Evolutionary conservation across 2,888 invertebrate genomes (phyloP).

Genomic region (Eupithecia dodoneata): DNA sequence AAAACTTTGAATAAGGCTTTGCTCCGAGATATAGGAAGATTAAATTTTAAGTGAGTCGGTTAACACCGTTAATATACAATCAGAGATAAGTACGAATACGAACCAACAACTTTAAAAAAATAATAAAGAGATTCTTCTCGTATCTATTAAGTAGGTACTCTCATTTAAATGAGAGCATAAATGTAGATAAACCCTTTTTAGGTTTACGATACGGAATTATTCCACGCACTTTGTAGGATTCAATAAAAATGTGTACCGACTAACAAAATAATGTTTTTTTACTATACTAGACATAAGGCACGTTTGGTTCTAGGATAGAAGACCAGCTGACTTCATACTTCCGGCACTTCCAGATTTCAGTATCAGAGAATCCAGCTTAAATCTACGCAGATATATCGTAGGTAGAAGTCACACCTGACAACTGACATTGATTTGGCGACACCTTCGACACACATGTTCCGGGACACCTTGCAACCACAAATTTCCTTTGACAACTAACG

Average conservation of each 20-base stretch:
- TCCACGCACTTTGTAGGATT: not conserved
- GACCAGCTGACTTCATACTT: not conserved
- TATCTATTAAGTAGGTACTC: not conserved
- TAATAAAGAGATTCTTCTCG: not conserved
- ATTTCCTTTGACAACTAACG: not conserved
- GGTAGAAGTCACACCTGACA: not conserved
- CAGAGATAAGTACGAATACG: not conserved
- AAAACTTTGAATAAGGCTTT: constrained; percentile 12
- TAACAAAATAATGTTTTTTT: not conserved
- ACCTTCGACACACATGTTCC: not conserved
- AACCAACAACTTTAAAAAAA: not conserved
- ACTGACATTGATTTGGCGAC: not conserved
- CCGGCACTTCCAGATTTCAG: not conserved
- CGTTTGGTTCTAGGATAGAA: not conserved
- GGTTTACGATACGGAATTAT: not conserved
- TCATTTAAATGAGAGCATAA: not conserved
- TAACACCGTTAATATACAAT: not conserved
- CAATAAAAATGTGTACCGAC: not conserved
- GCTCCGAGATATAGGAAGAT: not conserved
- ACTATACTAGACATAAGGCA: not conserved
- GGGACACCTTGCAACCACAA: not conserved
- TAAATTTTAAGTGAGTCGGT: constrained; percentile 7
- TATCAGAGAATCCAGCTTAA: too few relatives aligned
- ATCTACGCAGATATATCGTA: not conserved
- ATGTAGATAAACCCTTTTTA: not conserved